phyloP scores from a whole-genome alignment of 2,888 invertebrate genomes.

The Meliscaeva auricollis region DNA sequence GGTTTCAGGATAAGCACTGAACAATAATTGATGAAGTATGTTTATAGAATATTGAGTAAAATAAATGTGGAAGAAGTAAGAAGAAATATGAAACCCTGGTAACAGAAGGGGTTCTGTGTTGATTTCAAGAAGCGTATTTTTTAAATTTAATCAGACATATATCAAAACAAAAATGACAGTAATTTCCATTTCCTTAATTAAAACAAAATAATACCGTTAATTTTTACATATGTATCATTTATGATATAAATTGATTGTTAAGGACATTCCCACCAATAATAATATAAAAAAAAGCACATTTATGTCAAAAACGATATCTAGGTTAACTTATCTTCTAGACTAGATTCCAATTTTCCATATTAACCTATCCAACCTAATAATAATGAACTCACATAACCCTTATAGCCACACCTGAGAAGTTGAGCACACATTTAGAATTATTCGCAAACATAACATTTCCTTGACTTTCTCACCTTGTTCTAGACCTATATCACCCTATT shows the following conservation, averaged over 20 bases:
- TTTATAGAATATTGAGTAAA: too few species aligned
- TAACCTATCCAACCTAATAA: constrained; percentile 19
- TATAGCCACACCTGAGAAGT: constrained; percentile 37
- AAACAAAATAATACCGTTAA: too few species aligned
- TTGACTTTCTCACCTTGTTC: constrained; percentile 9
- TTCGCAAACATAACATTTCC: constrained; percentile 7
- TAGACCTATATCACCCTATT: constrained; percentile 18
- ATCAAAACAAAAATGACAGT: too few species aligned
- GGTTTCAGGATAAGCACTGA: too few species aligned
- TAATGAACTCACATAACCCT: constrained; percentile 48
- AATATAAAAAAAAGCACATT: neutral
- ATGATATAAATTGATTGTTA: neutral
- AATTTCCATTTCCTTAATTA: too few species aligned
- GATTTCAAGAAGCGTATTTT: too few species aligned
- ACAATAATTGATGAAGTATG: too few species aligned
- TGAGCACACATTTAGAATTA: neutral
- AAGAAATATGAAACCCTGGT: too few species aligned
- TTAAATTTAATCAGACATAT: too few species aligned
- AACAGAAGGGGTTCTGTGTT: too few species aligned
- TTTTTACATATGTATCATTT: too few species aligned
- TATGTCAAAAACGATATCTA: neutral
- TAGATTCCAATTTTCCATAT: neutral
- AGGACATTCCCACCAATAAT: neutral
- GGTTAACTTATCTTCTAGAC: neutral
- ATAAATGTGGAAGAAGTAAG: too few species aligned